These are phyloP conservation scores for Ctenoplectra terminalis DNA, from an alignment of 1,140 invertebrate species.

Conservation along the genomic window DNA sequence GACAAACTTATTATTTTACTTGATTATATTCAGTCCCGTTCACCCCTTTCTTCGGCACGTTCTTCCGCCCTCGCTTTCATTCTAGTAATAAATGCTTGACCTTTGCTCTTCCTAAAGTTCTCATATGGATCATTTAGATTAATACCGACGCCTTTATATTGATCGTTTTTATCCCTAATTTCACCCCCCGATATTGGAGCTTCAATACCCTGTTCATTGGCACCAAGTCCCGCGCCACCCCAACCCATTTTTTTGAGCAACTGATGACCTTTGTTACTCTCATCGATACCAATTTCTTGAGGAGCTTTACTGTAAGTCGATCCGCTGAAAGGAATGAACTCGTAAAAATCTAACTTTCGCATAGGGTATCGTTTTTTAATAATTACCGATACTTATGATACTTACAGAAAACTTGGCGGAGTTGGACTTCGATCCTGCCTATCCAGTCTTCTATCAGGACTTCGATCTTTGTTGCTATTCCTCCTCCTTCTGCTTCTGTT, in stretches of 20 bases:
- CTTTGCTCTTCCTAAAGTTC: constrained; percentile 98
- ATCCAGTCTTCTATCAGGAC: constrained; percentile 78
- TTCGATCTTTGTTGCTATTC: constrained; percentile 80
- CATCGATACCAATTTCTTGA: constrained; percentile 87
- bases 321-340: constrained; percentile 68
- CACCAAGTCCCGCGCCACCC: constrained; percentile 94
- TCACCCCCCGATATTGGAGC: constrained; percentile 96
- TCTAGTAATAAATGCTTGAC: constrained; percentile 96
- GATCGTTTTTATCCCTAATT: constrained; percentile 94
- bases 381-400: constrained; percentile 81
- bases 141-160: constrained; percentile 96
- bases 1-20: constrained; percentile 31
- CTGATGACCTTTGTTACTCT: constrained; percentile 97
- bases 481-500: constrained; percentile 77
- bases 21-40: constrained; percentile 73
- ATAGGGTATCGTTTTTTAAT: neutral
- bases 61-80: constrained; percentile 97
- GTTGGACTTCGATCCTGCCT: constrained; percentile 87
- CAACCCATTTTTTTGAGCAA: constrained; percentile 98
- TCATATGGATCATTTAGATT: constrained; percentile 97
- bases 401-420: constrained; percentile 91
- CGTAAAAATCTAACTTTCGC: neutral
- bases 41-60: constrained; percentile 84
- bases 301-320: constrained; percentile 82
- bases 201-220: constrained; percentile 96